These are phyloP conservation scores for Tipula helvola DNA, from an alignment of 2,888 invertebrate species.

Conservation along the genomic window DNA sequence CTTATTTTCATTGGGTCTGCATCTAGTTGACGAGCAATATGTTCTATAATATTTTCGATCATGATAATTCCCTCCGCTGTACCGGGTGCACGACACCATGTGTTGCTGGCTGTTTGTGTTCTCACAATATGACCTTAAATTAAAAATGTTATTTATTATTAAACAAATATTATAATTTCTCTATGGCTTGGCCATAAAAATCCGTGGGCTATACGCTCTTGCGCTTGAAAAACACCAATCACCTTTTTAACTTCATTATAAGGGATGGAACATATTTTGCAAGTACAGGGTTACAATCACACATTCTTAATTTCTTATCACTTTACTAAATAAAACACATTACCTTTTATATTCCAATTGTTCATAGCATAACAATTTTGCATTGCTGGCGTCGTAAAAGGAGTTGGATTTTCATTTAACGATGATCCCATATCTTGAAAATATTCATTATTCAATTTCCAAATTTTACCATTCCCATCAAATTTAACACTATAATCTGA, in stretches of 20 bases:
- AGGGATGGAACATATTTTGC: too few species aligned
- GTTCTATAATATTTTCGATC: conserved; percentile 54
- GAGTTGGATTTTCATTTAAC: conserved; percentile 37
- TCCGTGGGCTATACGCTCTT: too few species aligned
- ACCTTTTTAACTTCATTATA: too few species aligned
- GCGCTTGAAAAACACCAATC: too few species aligned
- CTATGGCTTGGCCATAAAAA: too few species aligned
- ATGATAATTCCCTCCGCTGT: conserved; percentile 45
- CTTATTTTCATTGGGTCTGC: conserved; percentile 47
- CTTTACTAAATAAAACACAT: too few species aligned
- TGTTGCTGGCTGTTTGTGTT: conserved; percentile 51
- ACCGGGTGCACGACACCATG: conserved; percentile 41
- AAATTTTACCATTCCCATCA: conserved; percentile 48
- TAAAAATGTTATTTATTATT: not conserved
- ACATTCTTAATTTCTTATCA: too few species aligned
- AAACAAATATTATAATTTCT: too few species aligned
- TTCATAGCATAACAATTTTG: conserved; percentile 43
- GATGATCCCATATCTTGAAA: conserved; percentile 42
- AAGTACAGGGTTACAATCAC: too few species aligned
- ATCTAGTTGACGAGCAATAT: conserved; percentile 41
- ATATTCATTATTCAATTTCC: conserved; percentile 44
- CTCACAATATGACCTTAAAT: conserved; percentile 26
- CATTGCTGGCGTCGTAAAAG: conserved; percentile 34
- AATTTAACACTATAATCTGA: conserved; percentile 48
- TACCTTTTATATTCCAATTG: conserved; percentile 44